Evolutionary conservation across 1,140 invertebrate genomes (phyloP).

Genomic region (Drosophila willistoni): DNA sequence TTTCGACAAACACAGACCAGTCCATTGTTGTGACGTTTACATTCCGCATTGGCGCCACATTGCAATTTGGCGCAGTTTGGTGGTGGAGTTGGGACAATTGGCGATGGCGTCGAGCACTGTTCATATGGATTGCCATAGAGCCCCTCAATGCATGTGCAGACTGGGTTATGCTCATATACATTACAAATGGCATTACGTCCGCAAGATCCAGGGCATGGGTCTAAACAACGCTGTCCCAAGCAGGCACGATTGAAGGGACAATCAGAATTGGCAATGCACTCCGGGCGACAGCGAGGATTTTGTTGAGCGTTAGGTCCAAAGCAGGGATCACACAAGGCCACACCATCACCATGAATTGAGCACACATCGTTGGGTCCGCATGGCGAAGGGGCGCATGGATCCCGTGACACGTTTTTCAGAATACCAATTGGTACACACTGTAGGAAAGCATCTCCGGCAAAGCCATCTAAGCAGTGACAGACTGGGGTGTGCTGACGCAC

Average conservation of each 20-base stretch:
- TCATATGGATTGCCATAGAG: constrained; percentile 92
- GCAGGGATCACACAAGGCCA: constrained; percentile 92
- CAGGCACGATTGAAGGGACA: constrained; percentile 91
- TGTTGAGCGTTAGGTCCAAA: constrained; percentile 87
- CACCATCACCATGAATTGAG: constrained; percentile 87
- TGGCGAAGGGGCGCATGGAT: constrained; percentile 89
- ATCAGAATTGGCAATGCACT: constrained; percentile 90
- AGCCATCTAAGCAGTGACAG: constrained; percentile 89
- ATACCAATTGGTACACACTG: constrained; percentile 87
- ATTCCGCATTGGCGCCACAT: constrained; percentile 91
- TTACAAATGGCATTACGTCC: constrained; percentile 90
- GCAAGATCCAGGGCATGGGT: constrained; percentile 93
- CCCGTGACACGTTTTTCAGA: constrained; percentile 85
- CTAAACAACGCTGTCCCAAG: constrained; percentile 88
- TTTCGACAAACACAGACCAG: constrained; percentile 87
- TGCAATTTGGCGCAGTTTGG: constrained; percentile 88
- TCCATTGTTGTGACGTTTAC: constrained; percentile 85
- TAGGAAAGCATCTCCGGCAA: constrained; percentile 91
- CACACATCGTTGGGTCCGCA: constrained; percentile 89
- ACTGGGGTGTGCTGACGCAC: constrained; percentile 90
- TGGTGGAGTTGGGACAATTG: constrained; percentile 82
- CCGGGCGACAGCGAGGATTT: constrained; percentile 89
- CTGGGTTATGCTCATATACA: constrained; percentile 89
- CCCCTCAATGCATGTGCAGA: constrained; percentile 89
- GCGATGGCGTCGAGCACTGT: constrained; percentile 86